phyloP scores from a whole-genome alignment of 1,140 invertebrate species.

The Aleiodes sp. region DNA sequence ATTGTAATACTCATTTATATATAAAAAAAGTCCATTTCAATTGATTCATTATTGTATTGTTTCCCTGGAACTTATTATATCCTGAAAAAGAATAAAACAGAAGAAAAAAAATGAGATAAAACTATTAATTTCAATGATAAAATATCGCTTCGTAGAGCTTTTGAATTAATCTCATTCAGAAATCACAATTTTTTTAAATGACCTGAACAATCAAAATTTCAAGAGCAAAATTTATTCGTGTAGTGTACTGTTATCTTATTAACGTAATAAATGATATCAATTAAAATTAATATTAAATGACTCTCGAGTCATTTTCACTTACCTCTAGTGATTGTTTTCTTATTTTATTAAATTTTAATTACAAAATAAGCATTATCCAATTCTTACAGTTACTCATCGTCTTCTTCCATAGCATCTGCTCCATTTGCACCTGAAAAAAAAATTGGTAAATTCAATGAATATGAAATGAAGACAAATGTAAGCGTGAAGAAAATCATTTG shows the following conservation, averaged over 20 bases:
- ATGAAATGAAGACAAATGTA: conserved; percentile 15
- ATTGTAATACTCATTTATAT: too few relatives aligned
- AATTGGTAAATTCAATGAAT: neutral
- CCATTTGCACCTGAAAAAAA: conserved; percentile 51
- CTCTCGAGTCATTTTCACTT: conserved; percentile 38
- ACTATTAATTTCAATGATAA: neutral
- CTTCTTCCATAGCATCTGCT: conserved; percentile 60
- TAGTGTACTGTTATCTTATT: conserved; percentile 59
- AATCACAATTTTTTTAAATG: neutral
- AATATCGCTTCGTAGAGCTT: neutral
- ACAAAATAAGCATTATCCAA: conserved; percentile 9
- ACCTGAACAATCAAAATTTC: neutral
- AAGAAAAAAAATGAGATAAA: neutral
- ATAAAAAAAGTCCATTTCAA: too few relatives aligned
- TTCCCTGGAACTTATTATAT: neutral
- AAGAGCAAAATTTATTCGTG: conserved; percentile 35
- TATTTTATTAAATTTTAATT: conserved; percentile 30
- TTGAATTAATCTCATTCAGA: neutral
- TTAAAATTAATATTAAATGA: conserved; percentile 17
- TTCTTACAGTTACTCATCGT: conserved; percentile 54
- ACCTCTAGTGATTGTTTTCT: conserved; percentile 30
- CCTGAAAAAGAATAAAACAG: neutral
- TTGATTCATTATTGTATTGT: too few relatives aligned
- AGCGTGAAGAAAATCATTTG: neutral
- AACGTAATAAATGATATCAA: conserved; percentile 47